phyloP scores from a whole-genome alignment of 2,113 vertebrate species.

The Amphiprion percula region DNA sequence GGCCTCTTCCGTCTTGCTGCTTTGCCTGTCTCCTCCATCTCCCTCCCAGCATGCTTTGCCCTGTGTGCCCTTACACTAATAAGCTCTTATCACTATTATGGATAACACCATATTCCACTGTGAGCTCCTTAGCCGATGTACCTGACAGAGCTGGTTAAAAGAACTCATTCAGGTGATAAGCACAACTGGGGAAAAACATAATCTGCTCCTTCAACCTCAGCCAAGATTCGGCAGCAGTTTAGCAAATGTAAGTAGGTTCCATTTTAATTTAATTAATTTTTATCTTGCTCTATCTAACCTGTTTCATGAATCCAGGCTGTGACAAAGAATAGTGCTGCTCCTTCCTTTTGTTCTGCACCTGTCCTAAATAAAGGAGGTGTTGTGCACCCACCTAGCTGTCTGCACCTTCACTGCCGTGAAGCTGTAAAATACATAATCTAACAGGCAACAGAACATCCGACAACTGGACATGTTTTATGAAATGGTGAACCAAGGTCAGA shows the following conservation, averaged over 20 bases:
- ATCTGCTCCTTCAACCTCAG: slow-evolving; percentile 23
- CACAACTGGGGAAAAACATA: background rate
- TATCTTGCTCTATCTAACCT: background rate
- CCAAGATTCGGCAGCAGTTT: slow-evolving; percentile 2
- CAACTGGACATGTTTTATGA: too few species aligned
- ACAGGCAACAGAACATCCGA: too few species aligned
- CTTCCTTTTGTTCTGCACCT: slow-evolving; percentile 3
- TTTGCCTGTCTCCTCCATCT: slow-evolving; percentile 21
- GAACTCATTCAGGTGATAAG: slow-evolving; percentile 44
- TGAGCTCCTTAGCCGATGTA: slow-evolving; percentile 43
- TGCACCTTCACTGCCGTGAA: too few species aligned
- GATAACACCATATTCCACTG: slow-evolving; percentile 30
- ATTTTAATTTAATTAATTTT: slow-evolving; percentile 18
- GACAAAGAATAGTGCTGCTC: background rate
- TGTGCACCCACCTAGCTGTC: too few species aligned
- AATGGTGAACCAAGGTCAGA: too few species aligned
- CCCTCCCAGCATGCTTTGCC: slow-evolving; percentile 31
- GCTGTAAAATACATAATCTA: too few species aligned
- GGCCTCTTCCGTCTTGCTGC: too few species aligned
- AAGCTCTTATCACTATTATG: slow-evolving; percentile 51
- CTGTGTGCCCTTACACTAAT: slow-evolving; percentile 41
- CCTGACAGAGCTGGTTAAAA: slow-evolving; percentile 45
- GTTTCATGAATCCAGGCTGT: slow-evolving; percentile 6
- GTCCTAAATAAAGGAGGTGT: background rate
- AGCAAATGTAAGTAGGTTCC: background rate